These are phyloP conservation scores for Mormyrus lacerda DNA, from an alignment of 2,113 vertebrate species.

Conservation along the genomic window DNA sequence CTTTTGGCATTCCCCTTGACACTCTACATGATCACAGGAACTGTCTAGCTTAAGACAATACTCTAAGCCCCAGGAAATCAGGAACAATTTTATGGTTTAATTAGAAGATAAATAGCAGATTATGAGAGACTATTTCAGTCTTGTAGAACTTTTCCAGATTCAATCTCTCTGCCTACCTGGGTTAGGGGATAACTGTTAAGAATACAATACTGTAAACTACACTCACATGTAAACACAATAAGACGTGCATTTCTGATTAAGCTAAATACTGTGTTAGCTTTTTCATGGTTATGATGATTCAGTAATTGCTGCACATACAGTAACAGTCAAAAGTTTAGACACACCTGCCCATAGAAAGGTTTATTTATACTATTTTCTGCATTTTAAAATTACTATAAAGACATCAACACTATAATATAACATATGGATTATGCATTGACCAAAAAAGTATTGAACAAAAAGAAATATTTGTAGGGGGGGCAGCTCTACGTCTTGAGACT, in stretches of 20 bases:
- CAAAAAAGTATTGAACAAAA: not conserved
- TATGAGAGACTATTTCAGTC: not conserved
- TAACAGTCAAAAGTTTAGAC: not conserved
- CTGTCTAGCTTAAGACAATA: slow-evolving; percentile 24
- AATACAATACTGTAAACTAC: not conserved
- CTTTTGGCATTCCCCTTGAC: slow-evolving; percentile 37
- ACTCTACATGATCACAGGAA: slow-evolving; percentile 24
- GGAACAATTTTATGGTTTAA: not conserved
- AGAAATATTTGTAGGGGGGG: not conserved
- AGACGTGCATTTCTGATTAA: not conserved
- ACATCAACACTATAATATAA: not conserved
- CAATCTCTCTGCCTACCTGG: not conserved
- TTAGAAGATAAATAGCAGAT: not conserved
- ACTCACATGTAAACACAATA: not conserved
- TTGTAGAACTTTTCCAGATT: not conserved
- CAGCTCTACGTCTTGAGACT: not conserved
- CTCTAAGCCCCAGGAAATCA: slow-evolving; percentile 22
- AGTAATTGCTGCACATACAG: not conserved
- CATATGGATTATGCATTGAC: not conserved
- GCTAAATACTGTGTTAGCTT: not conserved
- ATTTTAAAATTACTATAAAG: not conserved
- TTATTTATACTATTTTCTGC: not conserved
- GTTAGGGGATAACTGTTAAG: not conserved
- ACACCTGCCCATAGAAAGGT: not conserved
- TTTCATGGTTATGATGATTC: not conserved